Evolutionary conservation across 2,888 invertebrate species (phyloP).

Genomic region (Orchestes rusci): DNA sequence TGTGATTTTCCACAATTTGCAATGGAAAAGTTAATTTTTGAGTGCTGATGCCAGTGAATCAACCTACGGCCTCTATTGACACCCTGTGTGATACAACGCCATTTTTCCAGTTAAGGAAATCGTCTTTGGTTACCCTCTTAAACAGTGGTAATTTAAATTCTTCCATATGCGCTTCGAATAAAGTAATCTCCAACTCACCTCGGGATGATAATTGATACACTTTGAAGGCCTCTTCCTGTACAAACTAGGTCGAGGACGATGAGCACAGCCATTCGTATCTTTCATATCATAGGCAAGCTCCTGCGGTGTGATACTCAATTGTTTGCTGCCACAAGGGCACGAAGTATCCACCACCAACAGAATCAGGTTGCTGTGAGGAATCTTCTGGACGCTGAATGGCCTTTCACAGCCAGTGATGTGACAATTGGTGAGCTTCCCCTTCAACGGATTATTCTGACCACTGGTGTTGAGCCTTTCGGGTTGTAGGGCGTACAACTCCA

Average conservation of each 20-base stretch:
- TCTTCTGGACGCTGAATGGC: slow-evolving; percentile 90
- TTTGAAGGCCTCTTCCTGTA: slow-evolving; percentile 68
- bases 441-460: slow-evolving; percentile 73
- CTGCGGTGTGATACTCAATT: slow-evolving; percentile 72
- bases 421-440: slow-evolving; percentile 83
- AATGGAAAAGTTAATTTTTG: too few species aligned
- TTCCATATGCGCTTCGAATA: too few species aligned
- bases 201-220: slow-evolving; percentile 85
- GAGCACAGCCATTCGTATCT: slow-evolving; percentile 48
- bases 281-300: slow-evolving; percentile 54
- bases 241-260: slow-evolving; percentile 57
- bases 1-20: too few species aligned
- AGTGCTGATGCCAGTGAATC: too few species aligned
- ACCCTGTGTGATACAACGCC: too few species aligned
- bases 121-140: too few species aligned
- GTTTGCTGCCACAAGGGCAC: slow-evolving; percentile 83
- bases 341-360: slow-evolving; percentile 81
- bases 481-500: slow-evolving; percentile 78
- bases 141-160: too few species aligned
- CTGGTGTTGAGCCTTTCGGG: slow-evolving; percentile 71
- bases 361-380: slow-evolving; percentile 83
- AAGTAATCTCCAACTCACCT: slow-evolving; percentile 51
- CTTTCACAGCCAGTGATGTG: slow-evolving; percentile 83
- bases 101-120: too few species aligned
- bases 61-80: too few species aligned